phyloP scores from a whole-genome alignment of 1,140 invertebrate genomes.

The Coptotermes formosanus region DNA sequence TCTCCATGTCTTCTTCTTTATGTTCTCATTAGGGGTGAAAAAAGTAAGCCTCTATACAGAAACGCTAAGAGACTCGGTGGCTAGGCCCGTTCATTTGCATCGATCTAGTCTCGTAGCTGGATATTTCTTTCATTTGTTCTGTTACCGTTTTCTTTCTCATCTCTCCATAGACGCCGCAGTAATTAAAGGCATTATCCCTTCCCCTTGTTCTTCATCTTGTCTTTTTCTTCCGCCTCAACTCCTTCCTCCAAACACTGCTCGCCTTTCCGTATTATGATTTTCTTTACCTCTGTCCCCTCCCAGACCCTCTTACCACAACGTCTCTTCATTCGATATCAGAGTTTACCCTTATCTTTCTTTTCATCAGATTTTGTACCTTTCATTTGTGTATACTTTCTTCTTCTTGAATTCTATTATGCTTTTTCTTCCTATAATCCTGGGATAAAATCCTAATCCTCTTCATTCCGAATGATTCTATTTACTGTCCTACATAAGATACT shows the following conservation, averaged over 20 bases:
- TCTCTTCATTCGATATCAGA: neutral
- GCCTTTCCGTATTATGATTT: neutral
- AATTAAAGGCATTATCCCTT: slow-evolving; percentile 10
- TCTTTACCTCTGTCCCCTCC: neutral
- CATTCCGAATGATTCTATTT: neutral
- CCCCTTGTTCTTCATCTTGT: slow-evolving; percentile 7
- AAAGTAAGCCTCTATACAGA: neutral
- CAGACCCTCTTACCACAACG: neutral
- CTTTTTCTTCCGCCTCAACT: neutral
- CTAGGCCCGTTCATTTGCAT: neutral
- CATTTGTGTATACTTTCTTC: slow-evolving; percentile 13
- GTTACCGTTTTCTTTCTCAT: neutral
- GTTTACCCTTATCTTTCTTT: neutral
- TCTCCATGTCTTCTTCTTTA: neutral
- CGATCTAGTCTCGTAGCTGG: neutral
- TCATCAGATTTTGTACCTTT: neutral
- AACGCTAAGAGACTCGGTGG: neutral
- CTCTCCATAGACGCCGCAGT: neutral
- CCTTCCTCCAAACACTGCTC: neutral
- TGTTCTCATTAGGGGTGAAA: slow-evolving; percentile 11
- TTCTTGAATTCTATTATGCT: neutral
- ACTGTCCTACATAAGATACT: neutral
- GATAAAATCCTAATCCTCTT: neutral
- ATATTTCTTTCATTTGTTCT: neutral
- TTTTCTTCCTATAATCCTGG: neutral